Evolutionary conservation across 2,888 invertebrate genomes (phyloP).

Genomic region (Thecocarcelia acutangulata): DNA sequence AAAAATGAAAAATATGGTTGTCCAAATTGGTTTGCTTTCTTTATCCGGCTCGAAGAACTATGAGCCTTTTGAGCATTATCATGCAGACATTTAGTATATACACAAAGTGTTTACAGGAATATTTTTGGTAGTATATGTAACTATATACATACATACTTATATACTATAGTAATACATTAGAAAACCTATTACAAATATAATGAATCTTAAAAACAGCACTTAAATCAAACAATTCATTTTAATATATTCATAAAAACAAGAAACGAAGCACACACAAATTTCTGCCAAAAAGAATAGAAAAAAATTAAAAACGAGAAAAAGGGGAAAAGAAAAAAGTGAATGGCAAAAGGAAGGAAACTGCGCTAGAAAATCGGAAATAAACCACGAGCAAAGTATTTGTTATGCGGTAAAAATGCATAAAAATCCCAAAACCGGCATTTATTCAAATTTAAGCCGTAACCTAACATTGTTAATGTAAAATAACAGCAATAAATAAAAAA

Average conservation of each 20-base stretch:
- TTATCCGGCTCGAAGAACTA: no score
- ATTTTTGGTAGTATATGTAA: no score
- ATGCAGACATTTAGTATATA: no score
- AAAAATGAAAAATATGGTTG: no score
- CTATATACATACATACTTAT: no score
- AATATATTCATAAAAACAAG: conserved; percentile 20
- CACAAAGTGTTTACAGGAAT: no score
- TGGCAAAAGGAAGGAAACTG: conserved; percentile 69
- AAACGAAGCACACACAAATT: conserved; percentile 15
- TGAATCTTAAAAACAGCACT: conserved; percentile 57
- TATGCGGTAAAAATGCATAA: conserved; percentile 76
- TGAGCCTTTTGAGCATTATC: no score
- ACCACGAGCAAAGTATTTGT: conserved; percentile 72
- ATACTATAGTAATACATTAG: no score
- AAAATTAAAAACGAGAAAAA: conserved; percentile 70
- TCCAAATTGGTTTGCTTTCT: no score
- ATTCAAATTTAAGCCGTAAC: conserved; percentile 81
- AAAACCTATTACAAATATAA: not conserved
- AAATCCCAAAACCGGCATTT: conserved; percentile 82
- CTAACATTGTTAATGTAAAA: conserved; percentile 77
- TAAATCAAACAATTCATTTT: conserved; percentile 19
- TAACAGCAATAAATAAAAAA: conserved; percentile 56
- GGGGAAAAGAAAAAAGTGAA: conserved; percentile 58
- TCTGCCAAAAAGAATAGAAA: conserved; percentile 6
- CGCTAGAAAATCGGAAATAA: conserved; percentile 69